Conservation (phyloP, 2,888 invertebrate species). For the Ctena decussata region DNA sequence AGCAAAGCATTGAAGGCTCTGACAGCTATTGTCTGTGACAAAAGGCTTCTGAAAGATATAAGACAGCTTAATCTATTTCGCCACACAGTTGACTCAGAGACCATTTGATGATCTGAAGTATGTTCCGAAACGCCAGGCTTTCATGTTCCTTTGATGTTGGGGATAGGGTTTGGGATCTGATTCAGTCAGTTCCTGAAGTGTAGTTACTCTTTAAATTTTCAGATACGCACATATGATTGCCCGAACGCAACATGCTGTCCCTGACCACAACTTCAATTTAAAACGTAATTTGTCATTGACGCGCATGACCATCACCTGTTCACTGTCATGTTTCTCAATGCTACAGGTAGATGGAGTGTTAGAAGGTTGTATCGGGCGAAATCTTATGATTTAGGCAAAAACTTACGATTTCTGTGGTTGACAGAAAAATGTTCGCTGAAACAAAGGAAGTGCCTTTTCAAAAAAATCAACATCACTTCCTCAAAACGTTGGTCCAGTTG, state of each 20-base stretch:
- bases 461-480: neutral
- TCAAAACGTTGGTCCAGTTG: neutral
- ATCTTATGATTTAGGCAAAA: neutral
- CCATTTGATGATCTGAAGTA: conserved; percentile 32
- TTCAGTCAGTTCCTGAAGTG: too few species aligned
- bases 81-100: conserved; percentile 30
- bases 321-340: neutral
- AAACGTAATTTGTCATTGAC: neutral
- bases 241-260: conserved; percentile 15
- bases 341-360: conserved; percentile 10
- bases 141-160: too few species aligned
- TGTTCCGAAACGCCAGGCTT: too few species aligned
- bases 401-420: neutral
- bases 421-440: neutral
- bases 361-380: neutral
- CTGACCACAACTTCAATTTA: too few species aligned
- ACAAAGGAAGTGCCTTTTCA: neutral
- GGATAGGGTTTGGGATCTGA: too few species aligned
- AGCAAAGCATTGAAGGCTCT: neutral
- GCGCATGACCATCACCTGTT: neutral
- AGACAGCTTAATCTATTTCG: conserved; percentile 24
- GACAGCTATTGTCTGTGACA: too few species aligned
- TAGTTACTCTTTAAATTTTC: too few species aligned
- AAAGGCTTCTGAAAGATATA: neutral
- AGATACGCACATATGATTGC: conserved; percentile 17